Evolutionary conservation across 2,113 vertebrate genomes (phyloP).

Genomic region (Pimephales promelas): DNA sequence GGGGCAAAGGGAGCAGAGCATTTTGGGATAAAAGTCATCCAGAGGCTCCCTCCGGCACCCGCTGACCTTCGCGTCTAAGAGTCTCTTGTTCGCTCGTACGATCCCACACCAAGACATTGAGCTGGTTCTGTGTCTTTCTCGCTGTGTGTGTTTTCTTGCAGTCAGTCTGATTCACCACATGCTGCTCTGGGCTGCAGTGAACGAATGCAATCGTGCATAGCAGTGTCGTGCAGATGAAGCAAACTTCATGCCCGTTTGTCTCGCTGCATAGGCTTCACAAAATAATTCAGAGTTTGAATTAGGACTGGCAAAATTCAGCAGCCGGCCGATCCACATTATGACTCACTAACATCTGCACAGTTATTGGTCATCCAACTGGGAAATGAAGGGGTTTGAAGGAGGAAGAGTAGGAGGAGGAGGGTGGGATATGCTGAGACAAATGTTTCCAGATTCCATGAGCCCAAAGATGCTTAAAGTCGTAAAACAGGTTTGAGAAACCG

Average conservation of each 20-base stretch:
- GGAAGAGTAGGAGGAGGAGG: conserved; percentile 57
- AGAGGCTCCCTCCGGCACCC: conserved; percentile 48
- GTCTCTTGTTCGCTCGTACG: conserved; percentile 27
- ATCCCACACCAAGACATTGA: conserved; percentile 19
- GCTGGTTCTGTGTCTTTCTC: conserved; percentile 17
- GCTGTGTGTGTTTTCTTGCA: background rate
- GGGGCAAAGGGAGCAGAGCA: background rate
- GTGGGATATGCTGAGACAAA: conserved; percentile 68
- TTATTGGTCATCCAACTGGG: conserved; percentile 19
- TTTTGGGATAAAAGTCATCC: conserved; percentile 48
- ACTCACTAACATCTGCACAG: background rate
- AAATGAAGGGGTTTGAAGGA: conserved; percentile 59
- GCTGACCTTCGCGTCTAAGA: conserved; percentile 60
- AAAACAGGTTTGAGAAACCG: background rate
- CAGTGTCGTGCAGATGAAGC: background rate
- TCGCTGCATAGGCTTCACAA: background rate
- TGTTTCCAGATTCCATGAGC: conserved; percentile 75
- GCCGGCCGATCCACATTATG: background rate
- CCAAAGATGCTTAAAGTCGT: conserved; percentile 74
- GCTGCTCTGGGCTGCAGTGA: conserved; percentile 3
- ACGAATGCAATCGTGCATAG: background rate
- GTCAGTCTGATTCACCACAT: background rate
- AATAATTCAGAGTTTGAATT: background rate
- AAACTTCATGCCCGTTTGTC: background rate
- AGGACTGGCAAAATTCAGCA: background rate